These are phyloP conservation scores for Toxotes chatareus DNA, from an alignment of 2,113 vertebrate species.

Conservation along the genomic window DNA sequence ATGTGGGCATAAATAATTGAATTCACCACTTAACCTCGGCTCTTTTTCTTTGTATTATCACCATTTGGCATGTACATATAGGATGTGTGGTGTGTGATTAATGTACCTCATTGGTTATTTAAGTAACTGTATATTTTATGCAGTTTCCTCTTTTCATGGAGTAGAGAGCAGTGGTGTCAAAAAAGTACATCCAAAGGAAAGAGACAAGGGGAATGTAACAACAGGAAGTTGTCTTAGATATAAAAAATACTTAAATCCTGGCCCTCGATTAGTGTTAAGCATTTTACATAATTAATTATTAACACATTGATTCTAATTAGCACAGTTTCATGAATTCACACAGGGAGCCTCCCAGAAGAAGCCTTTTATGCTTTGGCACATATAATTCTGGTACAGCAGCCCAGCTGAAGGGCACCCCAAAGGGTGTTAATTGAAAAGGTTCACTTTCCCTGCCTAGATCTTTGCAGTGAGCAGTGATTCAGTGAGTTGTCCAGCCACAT, in stretches of 20 bases:
- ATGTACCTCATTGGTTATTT: constrained; percentile 78
- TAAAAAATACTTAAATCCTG: neutral
- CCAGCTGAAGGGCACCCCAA: neutral
- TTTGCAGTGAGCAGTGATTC: neutral
- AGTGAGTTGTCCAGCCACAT: neutral
- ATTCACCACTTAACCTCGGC: constrained; percentile 70
- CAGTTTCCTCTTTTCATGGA: constrained; percentile 37
- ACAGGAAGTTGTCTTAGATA: neutral
- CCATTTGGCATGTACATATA: constrained; percentile 58
- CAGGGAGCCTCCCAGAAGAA: neutral
- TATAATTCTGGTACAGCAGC: neutral
- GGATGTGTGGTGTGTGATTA: constrained; percentile 63
- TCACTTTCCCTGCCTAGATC: neutral
- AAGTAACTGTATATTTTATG: constrained; percentile 75
- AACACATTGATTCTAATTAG: neutral
- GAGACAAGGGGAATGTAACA: neutral
- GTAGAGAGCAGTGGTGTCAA: neutral
- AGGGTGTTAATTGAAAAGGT: neutral
- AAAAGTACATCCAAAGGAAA: constrained; percentile 1
- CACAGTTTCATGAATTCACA: neutral
- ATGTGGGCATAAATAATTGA: constrained; percentile 71
- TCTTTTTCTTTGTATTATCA: constrained; percentile 77
- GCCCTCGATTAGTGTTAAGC: neutral
- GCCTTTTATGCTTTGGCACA: neutral
- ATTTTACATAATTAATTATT: neutral